A percentile compares a stretch with the other conserved stretches of the same genome.
Conservation (phyloP, 1,140 invertebrate genomes). For the Psix sp. region DNA sequence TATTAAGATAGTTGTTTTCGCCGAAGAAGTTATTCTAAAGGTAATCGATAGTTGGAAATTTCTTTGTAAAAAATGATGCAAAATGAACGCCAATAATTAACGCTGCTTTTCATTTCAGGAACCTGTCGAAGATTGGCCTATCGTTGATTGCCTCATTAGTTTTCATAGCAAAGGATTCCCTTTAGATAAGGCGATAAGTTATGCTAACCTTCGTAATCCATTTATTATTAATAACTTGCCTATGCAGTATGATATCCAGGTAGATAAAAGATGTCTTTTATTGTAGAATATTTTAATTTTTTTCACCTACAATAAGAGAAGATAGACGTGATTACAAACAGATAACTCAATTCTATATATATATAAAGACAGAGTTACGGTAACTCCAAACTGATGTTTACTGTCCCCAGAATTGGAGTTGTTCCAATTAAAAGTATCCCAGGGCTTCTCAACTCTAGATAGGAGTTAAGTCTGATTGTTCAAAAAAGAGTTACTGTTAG, state of each 20-base stretch:
- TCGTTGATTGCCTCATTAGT: constrained; percentile 97
- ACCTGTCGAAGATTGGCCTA: constrained; percentile 98
- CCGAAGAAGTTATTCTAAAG: constrained; percentile 95
- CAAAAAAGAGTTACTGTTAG: too few species aligned
- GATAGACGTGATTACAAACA: too few species aligned
- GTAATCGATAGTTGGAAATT: constrained; percentile 70
- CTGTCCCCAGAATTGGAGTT: too few species aligned
- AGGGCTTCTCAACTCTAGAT: too few species aligned
- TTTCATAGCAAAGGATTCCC: constrained; percentile 99
- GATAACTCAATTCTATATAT: too few species aligned
- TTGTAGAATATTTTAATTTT: constrained; percentile 1
- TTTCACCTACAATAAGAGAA: too few species aligned
- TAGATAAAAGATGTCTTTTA: constrained; percentile 60
- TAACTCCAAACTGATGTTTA: too few species aligned
- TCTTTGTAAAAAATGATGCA: too few species aligned
- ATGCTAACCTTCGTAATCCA: constrained; percentile 94
- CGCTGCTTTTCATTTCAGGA: constrained; percentile 79
- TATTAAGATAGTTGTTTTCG: constrained; percentile 94
- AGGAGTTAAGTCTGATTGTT: too few species aligned
- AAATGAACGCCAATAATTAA: too few species aligned
- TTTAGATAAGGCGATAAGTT: constrained; percentile 98
- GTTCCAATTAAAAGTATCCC: too few species aligned
- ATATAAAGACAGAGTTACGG: too few species aligned
- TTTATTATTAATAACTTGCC: constrained; percentile 99
- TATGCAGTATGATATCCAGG: constrained; percentile 98